phyloP scores from a whole-genome alignment of 2,797 vertebrate genomes.

The Tapirus indicus region DNA sequence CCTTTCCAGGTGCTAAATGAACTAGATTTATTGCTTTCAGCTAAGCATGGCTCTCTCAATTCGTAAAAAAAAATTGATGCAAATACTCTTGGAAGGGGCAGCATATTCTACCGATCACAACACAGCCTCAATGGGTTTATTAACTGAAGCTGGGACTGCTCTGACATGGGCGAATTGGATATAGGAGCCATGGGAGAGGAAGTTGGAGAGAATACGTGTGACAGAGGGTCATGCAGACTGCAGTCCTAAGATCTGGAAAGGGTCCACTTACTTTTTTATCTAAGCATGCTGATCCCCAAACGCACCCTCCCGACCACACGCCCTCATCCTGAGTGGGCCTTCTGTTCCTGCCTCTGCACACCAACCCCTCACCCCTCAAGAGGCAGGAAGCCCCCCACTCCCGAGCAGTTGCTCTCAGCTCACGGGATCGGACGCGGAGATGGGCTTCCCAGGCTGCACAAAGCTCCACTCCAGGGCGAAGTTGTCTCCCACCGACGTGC shows the following conservation, averaged over 20 bases:
- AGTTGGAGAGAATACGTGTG: neutral
- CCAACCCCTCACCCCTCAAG: neutral
- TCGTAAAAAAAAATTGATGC: neutral
- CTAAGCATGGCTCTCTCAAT: neutral
- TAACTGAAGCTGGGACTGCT: neutral
- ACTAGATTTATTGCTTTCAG: neutral
- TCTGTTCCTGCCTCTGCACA: neutral
- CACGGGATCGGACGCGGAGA: conserved; percentile 51
- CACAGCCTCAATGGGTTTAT: neutral
- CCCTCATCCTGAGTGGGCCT: neutral
- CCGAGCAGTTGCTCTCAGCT: conserved; percentile 21
- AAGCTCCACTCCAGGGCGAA: conserved; percentile 89
- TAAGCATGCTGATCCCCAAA: neutral
- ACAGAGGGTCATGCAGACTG: accelerated
- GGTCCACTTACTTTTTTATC: neutral
- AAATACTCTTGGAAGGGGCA: neutral
- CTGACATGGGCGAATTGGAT: neutral
- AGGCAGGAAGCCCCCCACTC: neutral
- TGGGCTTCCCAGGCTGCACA: conserved; percentile 72
- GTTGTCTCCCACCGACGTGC: conserved; percentile 80
- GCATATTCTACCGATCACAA: neutral
- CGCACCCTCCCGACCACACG: accelerated
- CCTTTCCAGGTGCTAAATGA: neutral
- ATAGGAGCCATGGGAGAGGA: neutral
- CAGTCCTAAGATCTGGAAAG: neutral